These are phyloP conservation scores for Eumerus sabulonum DNA, from an alignment of 2,888 invertebrate species.

Conservation along the genomic window DNA sequence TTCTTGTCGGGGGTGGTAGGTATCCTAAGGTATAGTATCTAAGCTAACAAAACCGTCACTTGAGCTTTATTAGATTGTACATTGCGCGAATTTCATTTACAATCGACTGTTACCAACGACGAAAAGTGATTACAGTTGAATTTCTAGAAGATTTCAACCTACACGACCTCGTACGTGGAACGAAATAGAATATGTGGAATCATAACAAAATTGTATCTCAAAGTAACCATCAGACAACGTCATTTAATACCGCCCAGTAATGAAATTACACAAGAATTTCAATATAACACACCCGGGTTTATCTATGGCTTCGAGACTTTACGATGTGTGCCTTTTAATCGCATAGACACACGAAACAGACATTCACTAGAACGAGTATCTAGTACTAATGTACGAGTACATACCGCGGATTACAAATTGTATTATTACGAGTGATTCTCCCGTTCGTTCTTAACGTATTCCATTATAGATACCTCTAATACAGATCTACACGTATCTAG, in stretches of 20 bases:
- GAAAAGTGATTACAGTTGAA: no score
- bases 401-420: constrained; percentile 65
- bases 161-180: no score
- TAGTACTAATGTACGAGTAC: constrained; percentile 4
- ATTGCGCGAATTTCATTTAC: no score
- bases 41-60: no score
- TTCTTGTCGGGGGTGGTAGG: no score
- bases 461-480: neutral
- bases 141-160: no score
- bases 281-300: constrained; percentile 42
- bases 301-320: constrained; percentile 53
- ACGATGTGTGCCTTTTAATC: constrained; percentile 43
- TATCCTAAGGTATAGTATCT: no score
- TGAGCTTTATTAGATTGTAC: no score
- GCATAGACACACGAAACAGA: constrained; percentile 37
- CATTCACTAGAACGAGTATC: neutral
- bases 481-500: no score
- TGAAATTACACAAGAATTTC: constrained; percentile 56
- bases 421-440: constrained; percentile 55
- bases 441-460: constrained; percentile 38
- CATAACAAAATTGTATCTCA: constrained; percentile 36
- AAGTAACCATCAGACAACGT: constrained; percentile 18
- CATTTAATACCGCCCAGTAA: constrained; percentile 42
- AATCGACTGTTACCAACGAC: no score
- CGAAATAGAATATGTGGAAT: constrained; percentile 1